Percentiles rank a stretch among this genome's conserved stretches.
Evolutionary conservation across 2,797 vertebrate species (phyloP).

Genomic region (Gallinago stenura): DNA sequence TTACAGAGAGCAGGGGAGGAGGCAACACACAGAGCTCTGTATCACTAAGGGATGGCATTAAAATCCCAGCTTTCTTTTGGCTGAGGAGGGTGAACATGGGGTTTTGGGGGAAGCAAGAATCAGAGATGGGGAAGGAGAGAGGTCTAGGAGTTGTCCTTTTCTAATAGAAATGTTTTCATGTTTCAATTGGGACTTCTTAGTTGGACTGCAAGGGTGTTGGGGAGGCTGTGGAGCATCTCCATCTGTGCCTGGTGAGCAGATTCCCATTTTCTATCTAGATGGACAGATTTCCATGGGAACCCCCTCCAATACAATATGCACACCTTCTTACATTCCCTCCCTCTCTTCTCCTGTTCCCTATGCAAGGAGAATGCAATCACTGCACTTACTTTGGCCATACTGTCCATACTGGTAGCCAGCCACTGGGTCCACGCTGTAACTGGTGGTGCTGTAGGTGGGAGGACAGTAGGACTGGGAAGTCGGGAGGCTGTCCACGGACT

Average conservation of each 20-base stretch:
- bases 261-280: neutral
- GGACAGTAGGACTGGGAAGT: conserved; percentile 97
- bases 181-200: neutral
- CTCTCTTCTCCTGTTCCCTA: neutral
- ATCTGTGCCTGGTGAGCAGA: neutral
- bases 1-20: neutral
- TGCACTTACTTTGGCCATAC: conserved; percentile 93
- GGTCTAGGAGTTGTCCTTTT: neutral
- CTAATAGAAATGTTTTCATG: neutral
- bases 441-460: conserved; percentile 95
- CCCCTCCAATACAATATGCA: neutral
- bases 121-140: neutral
- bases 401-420: conserved; percentile 98
- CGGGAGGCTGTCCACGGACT: conserved; percentile 93
- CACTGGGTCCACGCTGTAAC: conserved; percentile 98
- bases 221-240: neutral
- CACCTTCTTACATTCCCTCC: neutral
- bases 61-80: neutral
- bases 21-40: fast-evolving
- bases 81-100: neutral
- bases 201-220: neutral
- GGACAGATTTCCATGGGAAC: neutral
- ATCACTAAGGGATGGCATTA: neutral
- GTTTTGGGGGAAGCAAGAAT: neutral
- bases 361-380: fast-evolving